phyloP scores from a whole-genome alignment of 2,888 invertebrate species.

The Trissolcus brochymenae region DNA sequence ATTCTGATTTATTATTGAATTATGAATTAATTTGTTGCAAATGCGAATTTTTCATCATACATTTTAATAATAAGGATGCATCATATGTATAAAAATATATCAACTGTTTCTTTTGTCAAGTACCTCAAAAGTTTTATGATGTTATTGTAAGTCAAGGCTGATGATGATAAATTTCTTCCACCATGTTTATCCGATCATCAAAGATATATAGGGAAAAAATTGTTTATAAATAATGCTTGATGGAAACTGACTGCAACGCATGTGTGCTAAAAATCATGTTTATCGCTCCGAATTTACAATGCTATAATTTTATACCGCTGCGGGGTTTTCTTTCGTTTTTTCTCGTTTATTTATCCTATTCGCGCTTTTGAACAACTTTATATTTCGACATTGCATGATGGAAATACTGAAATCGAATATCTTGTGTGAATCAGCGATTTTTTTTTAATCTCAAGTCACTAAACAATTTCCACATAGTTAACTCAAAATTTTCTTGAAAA shows the following conservation, averaged over 20 bases:
- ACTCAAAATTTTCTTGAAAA: no score
- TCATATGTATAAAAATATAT: background rate
- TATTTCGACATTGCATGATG: no score
- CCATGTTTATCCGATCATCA: conserved; percentile 21
- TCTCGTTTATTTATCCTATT: background rate
- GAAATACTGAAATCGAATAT: no score
- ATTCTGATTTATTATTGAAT: no score
- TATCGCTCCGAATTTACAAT: background rate
- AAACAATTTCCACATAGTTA: no score
- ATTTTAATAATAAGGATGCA: no score
- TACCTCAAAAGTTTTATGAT: conserved; percentile 11
- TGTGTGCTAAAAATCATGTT: background rate
- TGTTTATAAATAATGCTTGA: conserved; percentile 21
- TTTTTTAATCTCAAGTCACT: no score
- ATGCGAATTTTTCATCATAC: no score
- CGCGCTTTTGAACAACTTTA: background rate
- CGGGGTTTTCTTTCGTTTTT: background rate
- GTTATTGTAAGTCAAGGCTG: conserved; percentile 39
- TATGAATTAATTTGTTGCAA: no score
- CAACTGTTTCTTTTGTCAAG: no score
- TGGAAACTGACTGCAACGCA: conserved; percentile 4
- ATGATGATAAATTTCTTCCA: conserved; percentile 25
- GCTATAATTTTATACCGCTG: no score
- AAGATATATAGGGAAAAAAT: conserved; percentile 18
- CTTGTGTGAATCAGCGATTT: no score